Evolutionary conservation across 2,888 invertebrate species (phyloP).

Genomic region (Acrobasis repandana): DNA sequence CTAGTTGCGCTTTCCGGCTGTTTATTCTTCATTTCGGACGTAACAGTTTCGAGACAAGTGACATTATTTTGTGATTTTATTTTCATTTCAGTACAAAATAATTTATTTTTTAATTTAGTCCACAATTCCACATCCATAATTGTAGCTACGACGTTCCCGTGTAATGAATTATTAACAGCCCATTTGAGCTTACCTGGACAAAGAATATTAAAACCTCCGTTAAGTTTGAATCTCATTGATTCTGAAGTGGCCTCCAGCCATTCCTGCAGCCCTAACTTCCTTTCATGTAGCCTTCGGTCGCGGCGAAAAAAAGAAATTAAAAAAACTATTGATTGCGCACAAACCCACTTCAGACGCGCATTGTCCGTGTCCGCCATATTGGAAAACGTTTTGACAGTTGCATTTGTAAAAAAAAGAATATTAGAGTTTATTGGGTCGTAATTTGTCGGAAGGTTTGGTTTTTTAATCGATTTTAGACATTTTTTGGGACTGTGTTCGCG

Average conservation of each 20-base stretch:
- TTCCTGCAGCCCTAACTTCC: conserved; percentile 67
- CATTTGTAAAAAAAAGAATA: conserved; percentile 32
- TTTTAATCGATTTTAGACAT: neutral
- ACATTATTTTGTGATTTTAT: too few species aligned
- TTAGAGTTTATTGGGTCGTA: neutral
- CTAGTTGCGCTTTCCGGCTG: too few species aligned
- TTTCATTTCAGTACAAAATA: too few species aligned
- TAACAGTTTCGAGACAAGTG: too few species aligned
- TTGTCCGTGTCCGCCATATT: conserved; percentile 77
- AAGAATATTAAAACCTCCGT: conserved; percentile 68
- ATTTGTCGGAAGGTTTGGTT: neutral
- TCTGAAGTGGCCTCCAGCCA: conserved; percentile 69
- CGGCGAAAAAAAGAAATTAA: conserved; percentile 66
- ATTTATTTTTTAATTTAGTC: too few species aligned
- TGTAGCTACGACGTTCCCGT: conserved; percentile 3
- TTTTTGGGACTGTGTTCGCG: neutral
- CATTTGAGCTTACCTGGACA: conserved; percentile 73
- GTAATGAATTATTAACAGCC: conserved; percentile 59
- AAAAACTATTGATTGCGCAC: conserved; percentile 77
- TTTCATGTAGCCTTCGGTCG: conserved; percentile 77
- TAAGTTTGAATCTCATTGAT: conserved; percentile 70
- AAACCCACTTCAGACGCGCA: conserved; percentile 74
- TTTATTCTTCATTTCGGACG: too few species aligned
- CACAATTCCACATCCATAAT: neutral
- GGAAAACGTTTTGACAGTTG: conserved; percentile 73